Evolutionary conservation across 2,888 invertebrate genomes (phyloP).

Genomic region (Glaucopsyche alexis): DNA sequence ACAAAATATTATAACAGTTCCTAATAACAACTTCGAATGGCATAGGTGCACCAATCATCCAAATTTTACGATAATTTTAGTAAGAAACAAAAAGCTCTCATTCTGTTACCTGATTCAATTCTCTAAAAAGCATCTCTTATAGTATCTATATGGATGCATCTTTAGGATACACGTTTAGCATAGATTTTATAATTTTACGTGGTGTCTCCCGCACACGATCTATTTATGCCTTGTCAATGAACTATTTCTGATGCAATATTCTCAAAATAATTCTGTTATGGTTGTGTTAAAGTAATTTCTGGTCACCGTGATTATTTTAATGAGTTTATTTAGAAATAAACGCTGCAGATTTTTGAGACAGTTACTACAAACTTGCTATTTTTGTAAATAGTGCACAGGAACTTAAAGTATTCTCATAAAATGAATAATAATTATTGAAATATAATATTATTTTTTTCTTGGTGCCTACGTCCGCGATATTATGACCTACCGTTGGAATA

Average conservation of each 20-base stretch:
- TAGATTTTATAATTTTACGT: slow-evolving; percentile 1
- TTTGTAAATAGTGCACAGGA: neutral
- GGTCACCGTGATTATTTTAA: neutral
- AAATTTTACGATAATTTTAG: too few species aligned
- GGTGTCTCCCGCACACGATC: slow-evolving; percentile 16
- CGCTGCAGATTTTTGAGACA: neutral
- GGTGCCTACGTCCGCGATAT: neutral
- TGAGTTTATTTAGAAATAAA: neutral
- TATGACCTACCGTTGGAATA: too few species aligned
- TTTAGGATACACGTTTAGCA: neutral
- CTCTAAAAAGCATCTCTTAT: too few species aligned
- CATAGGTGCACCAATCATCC: too few species aligned
- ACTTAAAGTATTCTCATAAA: neutral
- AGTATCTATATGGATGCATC: neutral
- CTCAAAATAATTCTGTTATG: slow-evolving; percentile 16
- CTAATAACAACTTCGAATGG: too few species aligned
- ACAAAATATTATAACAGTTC: too few species aligned
- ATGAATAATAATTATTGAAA: too few species aligned
- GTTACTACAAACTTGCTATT: neutral
- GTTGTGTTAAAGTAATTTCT: slow-evolving; percentile 4
- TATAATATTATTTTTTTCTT: neutral
- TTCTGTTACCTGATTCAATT: too few species aligned
- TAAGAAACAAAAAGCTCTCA: too few species aligned
- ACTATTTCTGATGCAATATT: slow-evolving; percentile 26
- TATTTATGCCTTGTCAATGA: slow-evolving; percentile 28